Percentiles rank a stretch among this genome's conserved stretches.
Conservation (phyloP, 2,797 vertebrate species). For the Euthynnus affinis region DNA sequence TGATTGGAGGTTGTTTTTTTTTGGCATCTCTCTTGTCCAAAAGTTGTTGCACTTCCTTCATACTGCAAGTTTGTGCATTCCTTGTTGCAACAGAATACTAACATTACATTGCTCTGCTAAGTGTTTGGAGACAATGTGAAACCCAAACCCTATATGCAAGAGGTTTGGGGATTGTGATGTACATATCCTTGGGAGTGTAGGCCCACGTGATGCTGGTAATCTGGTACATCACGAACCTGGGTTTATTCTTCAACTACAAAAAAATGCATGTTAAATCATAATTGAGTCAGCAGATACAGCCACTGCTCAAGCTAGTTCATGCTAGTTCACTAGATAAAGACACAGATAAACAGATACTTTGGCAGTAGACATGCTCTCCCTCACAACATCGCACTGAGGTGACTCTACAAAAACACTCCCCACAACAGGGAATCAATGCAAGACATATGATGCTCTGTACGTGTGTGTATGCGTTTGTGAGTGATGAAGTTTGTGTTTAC, state of each 20-base stretch:
- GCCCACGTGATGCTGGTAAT: neutral
- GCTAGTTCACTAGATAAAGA: neutral
- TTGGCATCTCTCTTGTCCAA: no score
- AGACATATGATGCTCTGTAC: slow-evolving; percentile 1
- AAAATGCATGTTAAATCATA: neutral
- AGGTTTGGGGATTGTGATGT: neutral
- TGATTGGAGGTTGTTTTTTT: no score
- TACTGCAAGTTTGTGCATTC: no score
- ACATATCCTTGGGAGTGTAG: neutral
- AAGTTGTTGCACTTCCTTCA: no score
- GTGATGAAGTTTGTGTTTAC: slow-evolving; percentile 5
- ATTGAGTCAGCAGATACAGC: slow-evolving; percentile 5
- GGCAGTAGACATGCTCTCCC: slow-evolving; percentile 30
- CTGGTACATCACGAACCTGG: neutral
- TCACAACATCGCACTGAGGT: slow-evolving; percentile 24
- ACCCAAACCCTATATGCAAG: no score
- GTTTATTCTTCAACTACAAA: neutral
- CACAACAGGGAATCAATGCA: slow-evolving; percentile 10
- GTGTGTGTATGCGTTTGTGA: slow-evolving; percentile 15
- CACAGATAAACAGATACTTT: neutral
- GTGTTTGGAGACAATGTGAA: neutral
- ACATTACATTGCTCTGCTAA: no score
- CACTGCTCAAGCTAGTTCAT: neutral
- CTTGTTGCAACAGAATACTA: no score
- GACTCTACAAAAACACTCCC: slow-evolving; percentile 49